These are phyloP conservation scores for Anthopleura sola DNA, from an alignment of 64 coral and sea anemone species.

Conservation along the genomic window DNA sequence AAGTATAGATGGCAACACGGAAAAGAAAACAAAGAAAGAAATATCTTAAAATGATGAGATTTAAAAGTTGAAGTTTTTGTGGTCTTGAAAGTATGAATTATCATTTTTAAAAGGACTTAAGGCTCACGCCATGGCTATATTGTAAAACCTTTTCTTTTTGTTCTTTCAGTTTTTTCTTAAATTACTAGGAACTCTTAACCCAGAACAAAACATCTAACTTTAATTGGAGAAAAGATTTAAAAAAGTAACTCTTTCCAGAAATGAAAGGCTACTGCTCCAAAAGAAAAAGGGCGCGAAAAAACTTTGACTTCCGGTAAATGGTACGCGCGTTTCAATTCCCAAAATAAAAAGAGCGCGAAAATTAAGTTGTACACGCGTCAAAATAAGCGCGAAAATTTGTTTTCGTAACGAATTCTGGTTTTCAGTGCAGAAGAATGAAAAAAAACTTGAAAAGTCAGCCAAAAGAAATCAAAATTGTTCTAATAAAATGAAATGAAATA, in stretches of 20 bases:
- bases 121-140: neutral
- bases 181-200: too few relatives aligned
- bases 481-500: neutral
- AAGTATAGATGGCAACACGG: slow-evolving; percentile 23
- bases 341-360: neutral
- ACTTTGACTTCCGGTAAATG: too few relatives aligned
- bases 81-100: neutral
- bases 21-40: neutral
- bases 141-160: neutral
- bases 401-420: neutral
- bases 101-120: neutral
- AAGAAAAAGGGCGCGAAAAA: too few relatives aligned
- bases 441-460: too few relatives aligned
- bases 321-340: neutral
- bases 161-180: neutral
- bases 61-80: neutral
- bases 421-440: too few relatives aligned
- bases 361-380: neutral
- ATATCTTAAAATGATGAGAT: neutral
- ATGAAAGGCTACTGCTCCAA: too few relatives aligned
- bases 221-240: too few relatives aligned
- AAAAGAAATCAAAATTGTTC: too few relatives aligned
- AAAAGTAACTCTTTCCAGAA: too few relatives aligned
- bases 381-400: neutral
- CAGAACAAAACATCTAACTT: too few relatives aligned